phyloP scores from a whole-genome alignment of 2,888 invertebrate species.

The Aphodius granarius region DNA sequence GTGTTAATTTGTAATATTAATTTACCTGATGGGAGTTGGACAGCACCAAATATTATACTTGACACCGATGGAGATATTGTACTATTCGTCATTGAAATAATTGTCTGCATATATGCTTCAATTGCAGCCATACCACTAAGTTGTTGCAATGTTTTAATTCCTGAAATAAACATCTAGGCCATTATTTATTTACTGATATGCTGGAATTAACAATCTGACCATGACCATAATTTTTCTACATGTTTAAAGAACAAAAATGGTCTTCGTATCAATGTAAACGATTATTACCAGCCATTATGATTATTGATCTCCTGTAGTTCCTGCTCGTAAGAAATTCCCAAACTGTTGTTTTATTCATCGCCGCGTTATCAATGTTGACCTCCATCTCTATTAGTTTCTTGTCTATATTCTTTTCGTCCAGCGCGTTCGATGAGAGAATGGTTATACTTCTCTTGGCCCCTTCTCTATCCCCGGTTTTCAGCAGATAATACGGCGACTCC shows the following conservation, averaged over 20 bases:
- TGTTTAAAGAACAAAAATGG: background rate
- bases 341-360: constrained; percentile 41
- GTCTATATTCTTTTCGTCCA: constrained; percentile 44
- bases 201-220: background rate
- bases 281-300: constrained; percentile 26
- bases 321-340: constrained; percentile 43
- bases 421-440: constrained; percentile 43
- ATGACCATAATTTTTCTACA: too few species aligned
- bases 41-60: constrained; percentile 63
- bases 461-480: constrained; percentile 47
- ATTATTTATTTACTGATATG: background rate
- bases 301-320: constrained; percentile 28
- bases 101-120: constrained; percentile 63
- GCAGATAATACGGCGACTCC: constrained; percentile 54
- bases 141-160: constrained; percentile 61
- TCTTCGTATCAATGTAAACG: background rate
- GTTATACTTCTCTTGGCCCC: constrained; percentile 44
- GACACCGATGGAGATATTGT: constrained; percentile 58
- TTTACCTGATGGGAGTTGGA: constrained; percentile 60
- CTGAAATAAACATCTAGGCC: constrained; percentile 43
- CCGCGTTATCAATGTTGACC: constrained; percentile 45
- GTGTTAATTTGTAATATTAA: background rate
- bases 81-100: constrained; percentile 59
- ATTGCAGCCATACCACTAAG: constrained; percentile 63
- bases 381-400: constrained; percentile 51